Evolutionary conservation across 2,797 vertebrate species (phyloP), one percentile per base, ranked within the genome.

Genomic region (Mastacembelus armatus): DNA sequence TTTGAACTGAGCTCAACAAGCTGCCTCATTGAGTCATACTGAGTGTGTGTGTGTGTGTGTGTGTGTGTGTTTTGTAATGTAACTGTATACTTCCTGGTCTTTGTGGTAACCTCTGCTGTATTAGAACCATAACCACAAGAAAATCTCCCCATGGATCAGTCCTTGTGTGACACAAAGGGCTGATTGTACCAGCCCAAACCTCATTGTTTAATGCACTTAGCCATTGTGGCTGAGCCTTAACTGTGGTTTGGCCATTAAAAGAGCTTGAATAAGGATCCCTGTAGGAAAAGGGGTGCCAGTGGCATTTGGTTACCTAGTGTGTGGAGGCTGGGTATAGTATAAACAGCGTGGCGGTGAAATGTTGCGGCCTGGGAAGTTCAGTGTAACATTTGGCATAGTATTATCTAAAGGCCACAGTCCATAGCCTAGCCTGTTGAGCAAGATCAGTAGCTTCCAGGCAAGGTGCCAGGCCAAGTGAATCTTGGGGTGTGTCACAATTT

Each of bases 111-210:
- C 80, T 84, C 63, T 61, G 74, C 76, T 60, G 62, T 83, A 89
- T 90, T 88, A 89, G 84, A 85, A 88, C 71, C 81, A 86, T 87
- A 91, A 91, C 89, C 90, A 68, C 85, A 91, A 86, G 86, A 89
- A 90, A 90, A 85, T 86, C 90, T 87, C 84, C 80, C 77, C 79
- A 84, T 40, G 79, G 87, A 91, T 90, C 85, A 84, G 77, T 74
- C 71, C 71, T 80, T 36, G 71, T 89, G 75, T 55, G 77, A 87
- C 85, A 92, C 91, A 92, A 92, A 90, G 85, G 79, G 55, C 55
- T 61, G 81, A 92, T 88, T 91, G 88, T 91, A 79, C 75, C 77
- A 67, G 42, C 66, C 44, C 80, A 81, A 85, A 91, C 89, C 85
- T 89, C 79, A 87, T 85, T 90, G 86, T 91, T 85, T 89, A 80